Conservation (phyloP, 2,113 vertebrate genomes). For the Seriola quinqueradiata region DNA sequence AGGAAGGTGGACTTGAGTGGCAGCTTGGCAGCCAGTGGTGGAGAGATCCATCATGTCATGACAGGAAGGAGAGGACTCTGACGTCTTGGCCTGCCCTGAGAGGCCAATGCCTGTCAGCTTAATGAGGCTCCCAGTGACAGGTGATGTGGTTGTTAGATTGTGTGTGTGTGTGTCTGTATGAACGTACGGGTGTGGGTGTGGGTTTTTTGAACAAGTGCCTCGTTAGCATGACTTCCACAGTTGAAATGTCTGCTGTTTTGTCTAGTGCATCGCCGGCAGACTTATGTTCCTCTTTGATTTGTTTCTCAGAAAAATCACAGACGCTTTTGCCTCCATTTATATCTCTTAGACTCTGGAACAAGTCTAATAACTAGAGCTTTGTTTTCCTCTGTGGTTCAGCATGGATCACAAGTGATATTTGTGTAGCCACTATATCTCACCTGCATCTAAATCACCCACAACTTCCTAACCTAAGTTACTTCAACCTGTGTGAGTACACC, state of each 20-base stretch:
- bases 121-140: constrained; percentile 82
- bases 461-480: constrained; percentile 13
- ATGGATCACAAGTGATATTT: constrained; percentile 16
- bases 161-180: constrained; percentile 36
- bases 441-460: constrained; percentile 8
- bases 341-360: not conserved
- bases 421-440: constrained; percentile 5
- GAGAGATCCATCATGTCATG: constrained; percentile 80
- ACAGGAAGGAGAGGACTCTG: constrained; percentile 77
- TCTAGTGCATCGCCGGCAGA: not conserved
- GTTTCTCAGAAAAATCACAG: constrained; percentile 30
- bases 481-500: constrained; percentile 30
- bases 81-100: constrained; percentile 75
- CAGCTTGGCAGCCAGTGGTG: constrained; percentile 77
- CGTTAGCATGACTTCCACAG: constrained; percentile 57
- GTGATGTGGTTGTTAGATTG: constrained; percentile 67
- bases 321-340: constrained; percentile 35
- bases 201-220: constrained; percentile 62
- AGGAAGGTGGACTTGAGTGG: constrained; percentile 77
- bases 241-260: constrained; percentile 42
- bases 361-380: not conserved
- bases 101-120: constrained; percentile 78
- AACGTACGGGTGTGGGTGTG: constrained; percentile 12
- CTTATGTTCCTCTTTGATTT: constrained; percentile 36
- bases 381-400: constrained; percentile 33